Evolutionary conservation across 2,113 vertebrate genomes (phyloP).

Genomic region (Hyperoodon ampullatus): DNA sequence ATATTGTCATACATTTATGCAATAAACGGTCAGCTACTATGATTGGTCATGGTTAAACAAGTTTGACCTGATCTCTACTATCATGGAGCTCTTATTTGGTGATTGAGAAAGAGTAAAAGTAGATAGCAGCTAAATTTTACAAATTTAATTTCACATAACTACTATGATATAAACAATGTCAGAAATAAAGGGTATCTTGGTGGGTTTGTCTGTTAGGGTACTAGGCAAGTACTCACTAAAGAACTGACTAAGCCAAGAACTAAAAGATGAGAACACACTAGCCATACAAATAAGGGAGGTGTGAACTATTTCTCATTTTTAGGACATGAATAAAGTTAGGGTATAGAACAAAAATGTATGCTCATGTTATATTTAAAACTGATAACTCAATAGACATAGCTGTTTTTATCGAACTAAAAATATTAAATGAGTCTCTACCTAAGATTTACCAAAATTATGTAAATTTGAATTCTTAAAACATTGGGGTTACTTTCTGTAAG

Average conservation of each 20-base stretch:
- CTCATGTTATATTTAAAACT: not conserved
- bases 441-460: not conserved
- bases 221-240: not conserved
- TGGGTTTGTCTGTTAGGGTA: not conserved
- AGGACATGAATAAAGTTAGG: not conserved
- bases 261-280: not conserved
- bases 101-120: not conserved
- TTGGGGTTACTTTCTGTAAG: not conserved
- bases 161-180: not conserved
- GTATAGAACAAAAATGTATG: not conserved
- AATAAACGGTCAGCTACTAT: not conserved
- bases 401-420: not conserved
- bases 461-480: not conserved
- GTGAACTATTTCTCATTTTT: not conserved
- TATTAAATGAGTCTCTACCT: not conserved
- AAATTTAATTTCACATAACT: constrained; percentile 3
- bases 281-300: not conserved
- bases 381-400: not conserved
- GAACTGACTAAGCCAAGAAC: not conserved
- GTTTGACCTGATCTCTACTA: not conserved
- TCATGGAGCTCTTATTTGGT: not conserved
- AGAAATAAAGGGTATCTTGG: not conserved
- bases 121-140: not conserved
- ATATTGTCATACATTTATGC: not conserved
- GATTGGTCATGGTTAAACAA: not conserved